Conservation (phyloP, 2,888 invertebrate species). For the Sclerodermus sp. region DNA sequence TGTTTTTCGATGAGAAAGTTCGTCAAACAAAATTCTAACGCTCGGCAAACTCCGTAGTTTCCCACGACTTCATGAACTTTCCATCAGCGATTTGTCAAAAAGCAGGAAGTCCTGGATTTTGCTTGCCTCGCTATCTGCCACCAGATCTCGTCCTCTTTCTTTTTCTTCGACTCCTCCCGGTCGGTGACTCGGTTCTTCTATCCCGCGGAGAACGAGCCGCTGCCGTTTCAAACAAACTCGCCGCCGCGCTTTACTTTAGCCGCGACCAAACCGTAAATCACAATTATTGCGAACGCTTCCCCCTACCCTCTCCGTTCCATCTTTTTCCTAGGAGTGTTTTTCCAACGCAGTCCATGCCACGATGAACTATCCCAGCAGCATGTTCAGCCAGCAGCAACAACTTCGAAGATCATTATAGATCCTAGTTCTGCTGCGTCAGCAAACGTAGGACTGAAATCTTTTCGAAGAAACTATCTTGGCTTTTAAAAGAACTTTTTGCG, state of each 20-base stretch:
- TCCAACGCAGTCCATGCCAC: conserved; percentile 9
- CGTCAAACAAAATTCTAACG: too few species aligned
- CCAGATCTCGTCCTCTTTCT: background rate
- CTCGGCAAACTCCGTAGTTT: conserved; percentile 3
- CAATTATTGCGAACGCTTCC: conserved; percentile 44
- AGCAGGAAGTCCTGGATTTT: conserved; percentile 17
- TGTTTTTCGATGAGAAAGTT: too few species aligned
- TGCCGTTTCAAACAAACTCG: conserved; percentile 22
- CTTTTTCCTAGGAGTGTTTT: conserved; percentile 35
- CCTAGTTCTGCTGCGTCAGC: background rate
- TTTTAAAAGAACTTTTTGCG: too few species aligned
- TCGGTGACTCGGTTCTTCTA: conserved; percentile 12
- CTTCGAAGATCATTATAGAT: conserved; percentile 32
- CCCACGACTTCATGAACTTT: conserved; percentile 17
- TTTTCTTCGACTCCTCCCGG: background rate
- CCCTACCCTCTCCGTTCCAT: conserved; percentile 1
- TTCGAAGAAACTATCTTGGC: too few species aligned
- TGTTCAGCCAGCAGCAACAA: too few species aligned
- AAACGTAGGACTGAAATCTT: conserved; percentile 8
- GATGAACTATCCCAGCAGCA: too few species aligned
- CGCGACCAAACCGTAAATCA: conserved; percentile 45
- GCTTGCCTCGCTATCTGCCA: background rate
- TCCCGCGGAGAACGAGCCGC: conserved; percentile 7
- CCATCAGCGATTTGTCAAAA: conserved; percentile 24
- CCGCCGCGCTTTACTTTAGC: conserved; percentile 34